phyloP scores from a whole-genome alignment of 2,797 vertebrate species.

The Pampus argenteus region DNA sequence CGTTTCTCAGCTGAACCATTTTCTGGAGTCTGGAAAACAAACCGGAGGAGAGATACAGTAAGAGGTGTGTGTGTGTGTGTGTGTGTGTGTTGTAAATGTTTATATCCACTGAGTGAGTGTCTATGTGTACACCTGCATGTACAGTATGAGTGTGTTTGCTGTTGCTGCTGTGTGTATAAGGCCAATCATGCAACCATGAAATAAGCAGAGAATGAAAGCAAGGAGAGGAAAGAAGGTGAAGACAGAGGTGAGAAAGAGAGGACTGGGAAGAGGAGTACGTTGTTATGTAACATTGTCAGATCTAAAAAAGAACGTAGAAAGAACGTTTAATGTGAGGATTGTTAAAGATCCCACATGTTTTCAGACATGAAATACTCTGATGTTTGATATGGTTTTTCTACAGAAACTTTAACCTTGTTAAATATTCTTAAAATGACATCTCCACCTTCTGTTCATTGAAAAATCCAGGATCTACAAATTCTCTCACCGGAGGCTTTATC shows the following conservation, averaged over 20 bases:
- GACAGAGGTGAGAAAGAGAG: not conserved
- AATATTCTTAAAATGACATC: no score
- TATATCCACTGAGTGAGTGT: not conserved
- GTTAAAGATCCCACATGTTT: no score
- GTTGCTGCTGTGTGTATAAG: not conserved
- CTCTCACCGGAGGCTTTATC: no score
- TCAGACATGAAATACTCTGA: not conserved
- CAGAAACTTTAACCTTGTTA: no score
- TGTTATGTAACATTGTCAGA: slow-evolving; percentile 18
- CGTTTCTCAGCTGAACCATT: slow-evolving; percentile 84
- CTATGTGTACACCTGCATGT: not conserved
- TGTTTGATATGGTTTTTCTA: not conserved
- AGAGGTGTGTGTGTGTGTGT: slow-evolving; percentile 7
- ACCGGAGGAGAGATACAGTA: slow-evolving; percentile 13
- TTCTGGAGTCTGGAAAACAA: slow-evolving; percentile 77
- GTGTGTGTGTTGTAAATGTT: no score
- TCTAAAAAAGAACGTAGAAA: slow-evolving; percentile 6
- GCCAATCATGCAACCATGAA: slow-evolving; percentile 7
- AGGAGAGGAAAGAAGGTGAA: slow-evolving; percentile 6
- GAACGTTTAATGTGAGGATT: not conserved
- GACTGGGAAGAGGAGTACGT: not conserved
- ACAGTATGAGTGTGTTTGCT: not conserved
- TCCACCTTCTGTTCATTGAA: not conserved
- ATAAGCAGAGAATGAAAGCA: slow-evolving; percentile 9
- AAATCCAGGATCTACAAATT: not conserved